phyloP scores from a whole-genome alignment of 2,888 invertebrate species.

The Leistus spinibarbis region DNA sequence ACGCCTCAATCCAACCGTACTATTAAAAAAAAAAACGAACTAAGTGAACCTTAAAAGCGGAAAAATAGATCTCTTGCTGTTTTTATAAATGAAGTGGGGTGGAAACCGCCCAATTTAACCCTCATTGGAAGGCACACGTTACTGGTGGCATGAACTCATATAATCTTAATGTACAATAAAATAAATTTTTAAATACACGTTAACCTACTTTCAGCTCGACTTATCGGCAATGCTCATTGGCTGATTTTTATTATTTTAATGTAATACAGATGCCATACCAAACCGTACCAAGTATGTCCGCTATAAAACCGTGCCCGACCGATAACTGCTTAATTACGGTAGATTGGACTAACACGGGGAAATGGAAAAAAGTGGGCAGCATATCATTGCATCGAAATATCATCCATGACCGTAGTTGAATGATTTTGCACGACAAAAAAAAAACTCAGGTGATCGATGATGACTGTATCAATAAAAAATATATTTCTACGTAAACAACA shows the following conservation, averaged over 20 bases:
- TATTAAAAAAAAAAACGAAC: not conserved
- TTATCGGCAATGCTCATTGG: not conserved
- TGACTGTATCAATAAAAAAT: no score
- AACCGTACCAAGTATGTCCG: not conserved
- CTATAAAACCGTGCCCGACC: not conserved
- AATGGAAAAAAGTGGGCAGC: not conserved
- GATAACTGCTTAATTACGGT: not conserved
- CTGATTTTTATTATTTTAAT: not conserved
- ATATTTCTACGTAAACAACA: no score
- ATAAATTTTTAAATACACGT: constrained; percentile 24
- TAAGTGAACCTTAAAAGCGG: not conserved
- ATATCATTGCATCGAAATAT: not conserved
- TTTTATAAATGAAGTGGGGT: constrained; percentile 30
- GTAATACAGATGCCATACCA: not conserved
- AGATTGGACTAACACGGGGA: not conserved
- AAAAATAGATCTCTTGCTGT: constrained; percentile 2
- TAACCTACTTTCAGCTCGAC: constrained; percentile 16
- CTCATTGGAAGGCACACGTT: not conserved
- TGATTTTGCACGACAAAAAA: no score
- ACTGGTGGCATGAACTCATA: constrained; percentile 13
- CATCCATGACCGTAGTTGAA: no score
- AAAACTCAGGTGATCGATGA: no score
- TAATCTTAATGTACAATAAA: constrained; percentile 26
- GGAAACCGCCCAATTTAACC: not conserved
- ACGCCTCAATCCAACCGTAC: no score